Evolutionary conservation across 2,113 vertebrate species (phyloP).

Genomic region (Apteryx owenii): DNA sequence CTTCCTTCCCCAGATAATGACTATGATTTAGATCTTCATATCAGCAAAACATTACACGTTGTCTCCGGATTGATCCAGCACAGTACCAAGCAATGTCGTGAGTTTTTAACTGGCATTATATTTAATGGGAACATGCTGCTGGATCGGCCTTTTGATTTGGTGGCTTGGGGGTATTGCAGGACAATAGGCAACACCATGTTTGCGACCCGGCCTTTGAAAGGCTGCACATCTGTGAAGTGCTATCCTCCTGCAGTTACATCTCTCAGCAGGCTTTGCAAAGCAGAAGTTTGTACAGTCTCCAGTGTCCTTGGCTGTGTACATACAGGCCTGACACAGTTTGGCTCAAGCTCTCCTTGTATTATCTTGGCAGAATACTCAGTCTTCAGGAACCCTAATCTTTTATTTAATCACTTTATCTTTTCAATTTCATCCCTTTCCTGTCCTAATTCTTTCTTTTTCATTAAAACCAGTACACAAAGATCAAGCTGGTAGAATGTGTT

Average conservation of each 20-base stretch:
- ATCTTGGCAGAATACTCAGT: conserved; percentile 2
- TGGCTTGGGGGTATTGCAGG: neutral
- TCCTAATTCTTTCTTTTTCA: conserved; percentile 45
- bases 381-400: neutral
- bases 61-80: neutral
- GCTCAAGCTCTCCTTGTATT: neutral
- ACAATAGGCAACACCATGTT: neutral
- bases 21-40: neutral
- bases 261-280: neutral
- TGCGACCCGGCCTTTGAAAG: neutral
- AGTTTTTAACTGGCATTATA: neutral
- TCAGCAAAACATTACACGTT: neutral
- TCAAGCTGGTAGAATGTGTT: conserved; percentile 50
- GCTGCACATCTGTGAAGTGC: neutral
- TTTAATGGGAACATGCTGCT: neutral
- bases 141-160: neutral
- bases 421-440: neutral
- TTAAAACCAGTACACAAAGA: conserved; percentile 57
- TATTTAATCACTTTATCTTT: conserved; percentile 40
- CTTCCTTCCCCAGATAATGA: neutral
- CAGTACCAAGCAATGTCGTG: neutral
- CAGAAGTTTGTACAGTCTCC: neutral
- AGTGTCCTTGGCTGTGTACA: neutral
- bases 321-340: neutral
- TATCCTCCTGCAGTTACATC: neutral